A percentile compares a stretch with the other conserved stretches of the same genome.
These are phyloP conservation scores for Noctuana brunneofusca DNA, from an alignment of 2,888 invertebrate genomes.

Conservation along the genomic window DNA sequence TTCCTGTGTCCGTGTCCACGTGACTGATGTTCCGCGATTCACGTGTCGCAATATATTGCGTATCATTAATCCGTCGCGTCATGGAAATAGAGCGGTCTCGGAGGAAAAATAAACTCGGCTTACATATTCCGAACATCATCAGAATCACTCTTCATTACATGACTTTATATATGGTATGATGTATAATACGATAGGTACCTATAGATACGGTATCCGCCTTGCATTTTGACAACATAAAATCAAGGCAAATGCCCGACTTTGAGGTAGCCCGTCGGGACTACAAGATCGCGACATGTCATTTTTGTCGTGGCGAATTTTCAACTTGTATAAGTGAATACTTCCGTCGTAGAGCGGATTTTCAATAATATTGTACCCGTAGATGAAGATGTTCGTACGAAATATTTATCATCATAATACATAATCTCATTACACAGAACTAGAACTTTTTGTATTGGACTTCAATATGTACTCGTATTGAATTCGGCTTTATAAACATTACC, in stretches of 20 bases:
- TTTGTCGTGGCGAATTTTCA: too few relatives aligned
- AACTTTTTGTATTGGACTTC: too few relatives aligned
- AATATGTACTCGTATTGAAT: too few relatives aligned
- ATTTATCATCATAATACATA: not conserved
- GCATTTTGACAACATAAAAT: too few relatives aligned
- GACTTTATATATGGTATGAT: not conserved
- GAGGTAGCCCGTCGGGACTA: too few relatives aligned
- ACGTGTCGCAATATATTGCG: constrained; percentile 53
- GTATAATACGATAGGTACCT: too few relatives aligned
- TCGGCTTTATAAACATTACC: not conserved
- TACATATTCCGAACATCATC: constrained; percentile 12
- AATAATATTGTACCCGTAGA: not conserved
- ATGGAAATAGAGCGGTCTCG: constrained; percentile 52
- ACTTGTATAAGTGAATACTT: too few relatives aligned
- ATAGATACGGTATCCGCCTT: too few relatives aligned
- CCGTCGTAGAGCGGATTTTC: too few relatives aligned
- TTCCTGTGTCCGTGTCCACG: constrained; percentile 31
- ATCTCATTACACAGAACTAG: too few relatives aligned
- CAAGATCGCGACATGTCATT: too few relatives aligned
- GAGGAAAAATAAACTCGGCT: constrained; percentile 60
- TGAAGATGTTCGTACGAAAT: not conserved
- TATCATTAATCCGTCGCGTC: constrained; percentile 60
- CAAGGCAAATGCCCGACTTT: too few relatives aligned
- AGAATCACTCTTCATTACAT: constrained; percentile 9
- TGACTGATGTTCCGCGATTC: constrained; percentile 37